phyloP scores from a whole-genome alignment of 1,140 invertebrate genomes.

The Monomorium pharaonis region DNA sequence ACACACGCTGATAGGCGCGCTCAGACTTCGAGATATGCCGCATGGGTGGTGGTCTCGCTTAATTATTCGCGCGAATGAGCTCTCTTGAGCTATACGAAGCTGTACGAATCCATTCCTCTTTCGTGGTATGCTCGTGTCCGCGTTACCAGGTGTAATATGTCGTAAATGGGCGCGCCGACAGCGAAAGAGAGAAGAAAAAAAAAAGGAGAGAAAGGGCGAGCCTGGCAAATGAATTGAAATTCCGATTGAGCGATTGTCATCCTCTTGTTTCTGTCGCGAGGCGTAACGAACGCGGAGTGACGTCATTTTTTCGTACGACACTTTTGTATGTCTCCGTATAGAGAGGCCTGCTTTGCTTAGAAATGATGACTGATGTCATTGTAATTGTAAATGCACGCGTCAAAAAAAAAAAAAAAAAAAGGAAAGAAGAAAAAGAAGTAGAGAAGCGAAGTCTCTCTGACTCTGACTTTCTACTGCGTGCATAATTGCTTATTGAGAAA shows the following conservation, averaged over 20 bases:
- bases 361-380: slow-evolving; percentile 54
- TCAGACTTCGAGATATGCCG: slow-evolving; percentile 26
- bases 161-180: slow-evolving; percentile 23
- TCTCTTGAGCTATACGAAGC: slow-evolving; percentile 31
- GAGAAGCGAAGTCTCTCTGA: neutral
- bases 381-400: slow-evolving; percentile 19
- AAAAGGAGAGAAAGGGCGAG: neutral
- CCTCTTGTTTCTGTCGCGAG: slow-evolving; percentile 30
- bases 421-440: neutral
- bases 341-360: slow-evolving; percentile 1
- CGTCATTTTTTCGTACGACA: slow-evolving; percentile 27
- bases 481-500: slow-evolving; percentile 15
- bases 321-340: neutral
- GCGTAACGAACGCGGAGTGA: neutral
- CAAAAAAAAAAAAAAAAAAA: neutral
- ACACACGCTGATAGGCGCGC: slow-evolving; percentile 8
- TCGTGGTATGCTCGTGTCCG: neutral
- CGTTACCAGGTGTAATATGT: slow-evolving; percentile 48
- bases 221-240: slow-evolving; percentile 38
- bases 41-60: slow-evolving; percentile 62
- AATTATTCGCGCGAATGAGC: slow-evolving; percentile 57
- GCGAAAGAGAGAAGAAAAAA: neutral
- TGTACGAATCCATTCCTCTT: neutral
- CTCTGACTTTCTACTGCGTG: slow-evolving; percentile 36
- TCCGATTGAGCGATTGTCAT: slow-evolving; percentile 48